A percentile compares a stretch with the other conserved stretches of the same genome.
Conservation (phyloP, 2,797 vertebrate species). For the Triplophysa bombifrons region DNA sequence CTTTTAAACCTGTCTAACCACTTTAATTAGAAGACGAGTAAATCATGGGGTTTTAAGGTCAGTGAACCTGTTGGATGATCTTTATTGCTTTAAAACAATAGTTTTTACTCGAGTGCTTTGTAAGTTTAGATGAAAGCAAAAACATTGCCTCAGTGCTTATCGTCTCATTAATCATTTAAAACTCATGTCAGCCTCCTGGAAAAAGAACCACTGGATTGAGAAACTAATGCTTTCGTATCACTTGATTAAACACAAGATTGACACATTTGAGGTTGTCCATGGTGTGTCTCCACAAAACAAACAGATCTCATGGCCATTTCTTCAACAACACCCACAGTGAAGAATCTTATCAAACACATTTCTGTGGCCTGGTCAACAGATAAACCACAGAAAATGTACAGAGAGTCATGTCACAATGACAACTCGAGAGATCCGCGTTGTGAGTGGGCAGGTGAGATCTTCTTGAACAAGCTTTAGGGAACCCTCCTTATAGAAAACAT, state of each 20-base stretch:
- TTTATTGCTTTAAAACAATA: neutral
- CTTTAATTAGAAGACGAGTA: no score
- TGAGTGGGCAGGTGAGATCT: neutral
- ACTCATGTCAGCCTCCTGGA: neutral
- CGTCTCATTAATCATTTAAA: neutral
- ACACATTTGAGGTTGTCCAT: no score
- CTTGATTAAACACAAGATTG: neutral
- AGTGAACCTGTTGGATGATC: neutral
- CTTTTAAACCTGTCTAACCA: neutral
- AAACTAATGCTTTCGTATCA: neutral
- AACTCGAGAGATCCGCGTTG: neutral
- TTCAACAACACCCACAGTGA: neutral
- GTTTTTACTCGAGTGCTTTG: neutral
- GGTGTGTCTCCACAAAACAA: neutral
- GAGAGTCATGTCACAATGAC: neutral
- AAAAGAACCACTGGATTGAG: neutral
- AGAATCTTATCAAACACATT: neutral
- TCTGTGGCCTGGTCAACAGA: neutral
- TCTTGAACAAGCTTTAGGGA: neutral
- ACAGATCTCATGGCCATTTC: slow-evolving; percentile 7
- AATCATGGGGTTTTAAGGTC: neutral
- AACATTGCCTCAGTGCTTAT: neutral
- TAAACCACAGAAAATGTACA: slow-evolving; percentile 28
- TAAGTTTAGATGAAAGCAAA: neutral
- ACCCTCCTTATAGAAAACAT: neutral